Base-by-base conservation (phyloP, 2,113 vertebrate species). In the Condylura cristata region DNA sequence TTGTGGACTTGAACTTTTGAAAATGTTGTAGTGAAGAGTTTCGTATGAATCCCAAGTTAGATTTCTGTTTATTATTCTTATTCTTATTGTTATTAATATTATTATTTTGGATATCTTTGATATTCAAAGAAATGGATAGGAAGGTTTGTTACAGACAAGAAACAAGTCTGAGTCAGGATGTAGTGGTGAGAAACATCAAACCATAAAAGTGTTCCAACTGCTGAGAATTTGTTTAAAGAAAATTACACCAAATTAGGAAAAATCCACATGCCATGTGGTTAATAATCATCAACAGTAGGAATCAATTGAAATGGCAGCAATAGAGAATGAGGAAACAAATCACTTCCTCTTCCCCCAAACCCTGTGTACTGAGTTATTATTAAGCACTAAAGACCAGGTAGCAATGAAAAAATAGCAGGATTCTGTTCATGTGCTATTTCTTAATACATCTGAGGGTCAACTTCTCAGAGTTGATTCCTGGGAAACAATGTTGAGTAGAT, bases 141-240 rank as follows among this genome's bases (percentile, higher is more conserved):
- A 6, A 48, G 14, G 26, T 14, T 48, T 22, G 3, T 12, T 17
- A 17, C 20, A 18, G n/a, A 56, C 56, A 18, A 51, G 41, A 11
- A 51, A 8, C 8, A 11, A 5, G n/a, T 8, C 22, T 11, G 71
- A 46, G 6, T 32, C 4, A 26, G 13, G 68, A 7, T 3, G 39
- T 1, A 9, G 6, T 10, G 37, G 13, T 1, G 37, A 58, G 92
- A 58, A 48, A 30, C 72, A 16, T 14, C 65, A 34, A 37, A 51
- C 71, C 32, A 56, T 10, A 32, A 63, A 41, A 30, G 61, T 56
- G 11, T 41, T 48, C 58, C 56, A 51, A 3, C 63, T 65, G 30
- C 58, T 84, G 63, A 24, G 71, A 66, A n/a, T 41, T 90, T 51
- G 30, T 74, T 86, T 60, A 60, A 83, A 92, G 87, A 89, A 91